Evolutionary conservation across 2,888 invertebrate species (phyloP), one percentile per base, ranked within the genome.

Genomic region (Nomada lathburiana): DNA sequence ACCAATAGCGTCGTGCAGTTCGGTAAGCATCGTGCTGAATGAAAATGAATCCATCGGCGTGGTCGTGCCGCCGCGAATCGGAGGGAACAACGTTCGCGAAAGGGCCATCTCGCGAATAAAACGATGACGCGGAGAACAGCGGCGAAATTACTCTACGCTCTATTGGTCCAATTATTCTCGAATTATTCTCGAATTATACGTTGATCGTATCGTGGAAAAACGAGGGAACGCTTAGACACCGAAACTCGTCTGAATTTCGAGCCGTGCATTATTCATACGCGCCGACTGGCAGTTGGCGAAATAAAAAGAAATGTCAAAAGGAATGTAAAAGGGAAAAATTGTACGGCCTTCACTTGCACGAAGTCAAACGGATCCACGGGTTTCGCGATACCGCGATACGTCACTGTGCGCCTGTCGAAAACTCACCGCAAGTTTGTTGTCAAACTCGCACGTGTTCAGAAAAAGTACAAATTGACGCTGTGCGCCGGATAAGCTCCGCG

Each of bases 391-490:
- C 71, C 75, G 64, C 76, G 84, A 72, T 90, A 89, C 90, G 90
- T 87, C 89, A 90, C 91, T 89, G 89, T 87, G 88, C 60, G 60
- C 50, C 60, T 71, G 50, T 52, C 87, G 89, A 90, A 89, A 90
- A 91, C 90, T 91, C 88, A 65, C 83, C 83, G 89, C 84, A 84
- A 92, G 89, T 93, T 92, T 92, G 91, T 91, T 91, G 89, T 91
- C 88, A 84, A 92, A 92, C 90, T 91, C 89, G 87, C 92, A 92
- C 92, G 92, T 92, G 92, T 84, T 84, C 80, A 2, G 26, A 65
- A 80, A 81, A 80, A 76, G 75, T 79, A 76, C 42, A 64, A 67
- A 82, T 81, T 73, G 73, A 72, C 76, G 74, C n/a, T 62, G 52
- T 29, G n/a, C 53, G 53, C n/a, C 68, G 11, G 57, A 44, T 57